Percentiles rank a stretch among this genome's conserved stretches.
Evolutionary conservation across 1,140 invertebrate genomes (phyloP).

Genomic region (Lordiphosa stackelbergi): DNA sequence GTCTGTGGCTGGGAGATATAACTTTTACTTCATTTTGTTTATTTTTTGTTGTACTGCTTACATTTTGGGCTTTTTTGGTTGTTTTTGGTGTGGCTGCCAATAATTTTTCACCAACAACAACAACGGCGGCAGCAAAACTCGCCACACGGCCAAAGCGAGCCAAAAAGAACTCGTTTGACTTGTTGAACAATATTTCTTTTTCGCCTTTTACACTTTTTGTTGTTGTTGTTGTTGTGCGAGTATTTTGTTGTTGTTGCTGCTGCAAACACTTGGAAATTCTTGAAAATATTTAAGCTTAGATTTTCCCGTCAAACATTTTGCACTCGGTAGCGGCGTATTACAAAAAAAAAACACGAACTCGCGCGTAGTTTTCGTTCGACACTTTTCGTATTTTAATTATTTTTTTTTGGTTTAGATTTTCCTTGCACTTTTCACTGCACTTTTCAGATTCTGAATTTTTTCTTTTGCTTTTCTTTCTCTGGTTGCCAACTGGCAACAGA

Average conservation of each 20-base stretch:
- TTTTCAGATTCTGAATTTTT: neutral
- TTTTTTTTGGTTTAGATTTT: too few species aligned
- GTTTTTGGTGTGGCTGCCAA: constrained; percentile 52
- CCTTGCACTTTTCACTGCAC: too few species aligned
- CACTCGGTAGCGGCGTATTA: constrained; percentile 3
- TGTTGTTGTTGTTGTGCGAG: constrained; percentile 37
- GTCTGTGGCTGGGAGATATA: neutral
- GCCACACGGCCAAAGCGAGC: constrained; percentile 72
- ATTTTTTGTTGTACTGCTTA: constrained; percentile 29
- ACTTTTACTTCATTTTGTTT: constrained; percentile 16
- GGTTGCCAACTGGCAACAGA: constrained; percentile 1
- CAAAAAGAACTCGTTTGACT: constrained; percentile 76
- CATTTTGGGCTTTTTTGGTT: constrained; percentile 27
- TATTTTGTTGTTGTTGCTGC: constrained; percentile 43
- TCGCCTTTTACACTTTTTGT: constrained; percentile 43
- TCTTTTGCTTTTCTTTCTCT: neutral
- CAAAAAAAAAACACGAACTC: too few species aligned
- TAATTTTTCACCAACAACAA: constrained; percentile 68
- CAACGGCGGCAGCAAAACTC: constrained; percentile 56
- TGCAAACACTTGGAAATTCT: constrained; percentile 37
- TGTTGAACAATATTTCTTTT: constrained; percentile 75
- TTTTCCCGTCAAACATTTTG: constrained; percentile 20
- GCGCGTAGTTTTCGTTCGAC: too few species aligned
- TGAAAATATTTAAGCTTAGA: constrained; percentile 30
- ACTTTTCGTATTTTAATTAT: too few species aligned